Conservation (phyloP, 2,888 invertebrate species). For the Brachylomia viminalis region DNA sequence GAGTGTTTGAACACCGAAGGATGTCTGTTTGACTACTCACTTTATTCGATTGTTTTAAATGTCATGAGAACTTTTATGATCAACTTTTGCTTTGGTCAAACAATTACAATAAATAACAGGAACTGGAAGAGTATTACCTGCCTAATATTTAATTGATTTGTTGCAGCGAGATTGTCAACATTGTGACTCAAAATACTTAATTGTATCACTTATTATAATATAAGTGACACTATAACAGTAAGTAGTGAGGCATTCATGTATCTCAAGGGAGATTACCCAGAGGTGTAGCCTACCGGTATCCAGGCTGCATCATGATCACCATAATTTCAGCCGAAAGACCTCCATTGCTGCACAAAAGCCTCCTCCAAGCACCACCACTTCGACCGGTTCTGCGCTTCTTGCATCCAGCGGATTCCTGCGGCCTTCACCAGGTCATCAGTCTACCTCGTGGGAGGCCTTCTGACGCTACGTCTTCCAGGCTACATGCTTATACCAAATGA, state of each 20-base stretch:
- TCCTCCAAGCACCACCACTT: background rate
- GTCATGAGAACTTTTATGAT: background rate
- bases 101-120: background rate
- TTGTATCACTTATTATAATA: background rate
- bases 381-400: background rate
- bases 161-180: background rate
- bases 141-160: background rate
- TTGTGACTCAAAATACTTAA: background rate
- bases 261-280: background rate
- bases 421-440: background rate
- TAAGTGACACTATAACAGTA: background rate
- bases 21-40: background rate
- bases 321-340: background rate
- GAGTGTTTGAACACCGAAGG: background rate
- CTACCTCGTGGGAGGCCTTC: background rate
- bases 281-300: background rate
- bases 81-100: background rate
- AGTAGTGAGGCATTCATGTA: background rate
- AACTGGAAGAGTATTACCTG: background rate
- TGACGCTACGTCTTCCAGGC: background rate
- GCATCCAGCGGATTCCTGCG: background rate
- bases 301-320: background rate
- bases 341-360: background rate
- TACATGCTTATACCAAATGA: background rate
- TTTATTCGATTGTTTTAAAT: background rate